A percentile compares a stretch with the other conserved stretches of the same genome.
phyloP scores from a whole-genome alignment of 2,888 invertebrate species.

The Serripes groenlandicus region DNA sequence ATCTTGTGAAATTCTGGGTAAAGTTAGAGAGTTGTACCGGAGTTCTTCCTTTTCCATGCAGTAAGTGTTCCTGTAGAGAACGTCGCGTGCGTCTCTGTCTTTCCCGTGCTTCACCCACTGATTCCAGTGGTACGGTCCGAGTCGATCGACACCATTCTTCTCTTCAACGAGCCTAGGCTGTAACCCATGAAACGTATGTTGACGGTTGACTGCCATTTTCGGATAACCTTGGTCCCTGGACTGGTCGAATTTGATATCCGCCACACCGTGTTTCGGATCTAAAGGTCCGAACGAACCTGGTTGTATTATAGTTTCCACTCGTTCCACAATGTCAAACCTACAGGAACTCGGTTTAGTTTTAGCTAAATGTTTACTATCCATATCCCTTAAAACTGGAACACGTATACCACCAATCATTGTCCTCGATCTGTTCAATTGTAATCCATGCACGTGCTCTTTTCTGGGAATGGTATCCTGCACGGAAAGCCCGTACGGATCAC shows the following conservation, averaged over 20 bases:
- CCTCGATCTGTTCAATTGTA: neutral
- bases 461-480: conserved; percentile 17
- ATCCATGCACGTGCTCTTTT: neutral
- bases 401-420: conserved; percentile 37
- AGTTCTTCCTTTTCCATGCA: conserved; percentile 55
- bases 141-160: conserved; percentile 26
- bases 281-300: conserved; percentile 46
- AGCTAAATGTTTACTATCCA: conserved; percentile 43
- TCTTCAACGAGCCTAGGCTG: conserved; percentile 4
- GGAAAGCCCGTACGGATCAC: conserved; percentile 50
- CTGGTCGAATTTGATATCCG: neutral
- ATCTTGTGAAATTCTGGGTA: conserved; percentile 64
- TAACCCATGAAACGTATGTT: conserved; percentile 55
- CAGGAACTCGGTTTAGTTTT: conserved; percentile 33
- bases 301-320: conserved; percentile 57
- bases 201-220: conserved; percentile 38
- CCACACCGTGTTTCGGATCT: neutral
- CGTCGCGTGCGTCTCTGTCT: conserved; percentile 68
- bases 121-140: conserved; percentile 63
- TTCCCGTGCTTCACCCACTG: conserved; percentile 51
- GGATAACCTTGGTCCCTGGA: neutral
- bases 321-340: conserved; percentile 64
- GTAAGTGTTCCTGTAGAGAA: conserved; percentile 70
- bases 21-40: conserved; percentile 61
- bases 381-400: conserved; percentile 51